These are phyloP conservation scores for Alfaro cultratus DNA, from an alignment of 2,797 vertebrate species.

Conservation along the genomic window DNA sequence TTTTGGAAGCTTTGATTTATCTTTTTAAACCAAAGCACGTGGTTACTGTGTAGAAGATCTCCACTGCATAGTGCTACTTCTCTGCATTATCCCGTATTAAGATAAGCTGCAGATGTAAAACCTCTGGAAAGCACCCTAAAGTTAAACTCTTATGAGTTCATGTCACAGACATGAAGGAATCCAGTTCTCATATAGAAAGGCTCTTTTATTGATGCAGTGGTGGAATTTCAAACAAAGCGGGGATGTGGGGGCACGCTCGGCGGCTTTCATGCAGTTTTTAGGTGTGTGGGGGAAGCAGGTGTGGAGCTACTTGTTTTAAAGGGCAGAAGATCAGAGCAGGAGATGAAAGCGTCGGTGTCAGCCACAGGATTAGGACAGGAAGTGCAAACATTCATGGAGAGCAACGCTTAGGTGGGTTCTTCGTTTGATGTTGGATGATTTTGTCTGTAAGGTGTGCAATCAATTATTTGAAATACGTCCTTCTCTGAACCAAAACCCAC, in stretches of 20 bases:
- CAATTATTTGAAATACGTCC: not conserved
- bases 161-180: not conserved
- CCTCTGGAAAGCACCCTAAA: not conserved
- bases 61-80: not conserved
- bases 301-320: conserved; percentile 71
- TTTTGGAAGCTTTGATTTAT: not conserved
- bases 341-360: conserved; percentile 68
- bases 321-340: conserved; percentile 62
- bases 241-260: conserved; percentile 52
- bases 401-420: conserved; percentile 25
- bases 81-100: not conserved
- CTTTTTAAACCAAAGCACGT: not conserved
- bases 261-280: conserved; percentile 38
- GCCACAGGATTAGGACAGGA: conserved; percentile 63
- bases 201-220: conserved; percentile 7
- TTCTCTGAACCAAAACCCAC: not conserved
- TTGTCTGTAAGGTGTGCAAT: conserved; percentile 21
- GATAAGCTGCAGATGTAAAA: not conserved
- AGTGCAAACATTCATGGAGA: conserved; percentile 56
- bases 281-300: conserved; percentile 69
- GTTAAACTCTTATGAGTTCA: not conserved
- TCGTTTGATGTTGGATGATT: conserved; percentile 31
- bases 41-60: not conserved
- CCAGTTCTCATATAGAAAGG: not conserved
- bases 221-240: conserved; percentile 72